Conservation (phyloP, 2,888 invertebrate species). For the Thymelicus lineola region DNA sequence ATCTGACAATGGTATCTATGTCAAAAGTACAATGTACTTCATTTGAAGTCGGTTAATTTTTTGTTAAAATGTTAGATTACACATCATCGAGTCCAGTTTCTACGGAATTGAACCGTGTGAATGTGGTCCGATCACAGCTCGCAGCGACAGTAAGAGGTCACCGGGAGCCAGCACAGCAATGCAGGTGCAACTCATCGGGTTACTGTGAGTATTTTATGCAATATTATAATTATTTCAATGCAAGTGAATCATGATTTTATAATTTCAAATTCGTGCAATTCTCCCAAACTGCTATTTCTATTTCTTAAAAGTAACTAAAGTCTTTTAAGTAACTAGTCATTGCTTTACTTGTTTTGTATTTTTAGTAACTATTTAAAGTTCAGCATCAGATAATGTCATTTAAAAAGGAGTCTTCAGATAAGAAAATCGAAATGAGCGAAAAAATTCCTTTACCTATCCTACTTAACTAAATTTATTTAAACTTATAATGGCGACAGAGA, state of each 20-base stretch:
- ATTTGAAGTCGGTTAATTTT: no score
- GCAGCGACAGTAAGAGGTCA: neutral
- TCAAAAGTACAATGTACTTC: no score
- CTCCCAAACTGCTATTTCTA: neutral
- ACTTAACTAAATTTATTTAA: conserved; percentile 24
- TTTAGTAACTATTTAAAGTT: neutral
- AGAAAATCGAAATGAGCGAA: neutral
- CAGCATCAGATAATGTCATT: no score
- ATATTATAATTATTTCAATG: neutral
- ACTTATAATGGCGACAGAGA: conserved; percentile 22
- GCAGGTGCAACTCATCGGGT: neutral
- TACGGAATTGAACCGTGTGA: neutral
- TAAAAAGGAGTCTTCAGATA: neutral
- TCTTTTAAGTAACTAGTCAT: neutral
- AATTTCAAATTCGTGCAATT: neutral
- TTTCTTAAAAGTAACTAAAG: no score
- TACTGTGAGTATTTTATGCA: neutral
- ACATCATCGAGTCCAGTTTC: no score
- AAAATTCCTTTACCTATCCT: neutral
- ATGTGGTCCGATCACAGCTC: neutral
- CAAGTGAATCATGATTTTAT: neutral
- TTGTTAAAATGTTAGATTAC: no score
- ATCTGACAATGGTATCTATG: no score
- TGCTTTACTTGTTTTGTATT: neutral
- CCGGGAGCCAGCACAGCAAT: neutral